phyloP scores from a whole-genome alignment of 1,140 invertebrate species.

The Drosophila sulfurigaster region DNA sequence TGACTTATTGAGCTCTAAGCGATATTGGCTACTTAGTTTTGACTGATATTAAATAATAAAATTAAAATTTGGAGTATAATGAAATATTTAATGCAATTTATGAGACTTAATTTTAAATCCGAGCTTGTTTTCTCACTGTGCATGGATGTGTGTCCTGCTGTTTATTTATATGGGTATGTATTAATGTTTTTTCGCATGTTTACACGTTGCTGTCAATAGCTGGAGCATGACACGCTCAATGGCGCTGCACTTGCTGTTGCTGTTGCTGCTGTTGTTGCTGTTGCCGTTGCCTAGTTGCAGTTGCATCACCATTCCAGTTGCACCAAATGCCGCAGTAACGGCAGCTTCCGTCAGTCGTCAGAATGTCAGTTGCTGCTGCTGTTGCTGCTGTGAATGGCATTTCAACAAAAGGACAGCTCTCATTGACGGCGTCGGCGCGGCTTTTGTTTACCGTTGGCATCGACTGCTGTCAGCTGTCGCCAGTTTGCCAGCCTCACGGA shows the following conservation, averaged over 20 bases:
- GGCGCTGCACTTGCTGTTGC: constrained; percentile 2
- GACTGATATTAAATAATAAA: too few species aligned
- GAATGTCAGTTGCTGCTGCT: neutral
- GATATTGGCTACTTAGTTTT: too few species aligned
- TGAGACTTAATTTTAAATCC: too few species aligned
- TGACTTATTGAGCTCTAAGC: too few species aligned
- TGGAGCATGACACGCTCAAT: constrained; percentile 37
- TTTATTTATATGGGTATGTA: too few species aligned
- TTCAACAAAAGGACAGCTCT: constrained; percentile 33
- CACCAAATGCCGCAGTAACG: neutral
- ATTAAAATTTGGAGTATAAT: too few species aligned
- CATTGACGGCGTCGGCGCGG: neutral
- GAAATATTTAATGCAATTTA: too few species aligned
- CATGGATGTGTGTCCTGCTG: neutral
- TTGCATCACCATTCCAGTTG: constrained; percentile 11
- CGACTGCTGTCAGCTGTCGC: constrained; percentile 15
- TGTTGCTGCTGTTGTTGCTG: neutral
- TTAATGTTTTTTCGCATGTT: constrained; percentile 15
- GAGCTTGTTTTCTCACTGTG: too few species aligned
- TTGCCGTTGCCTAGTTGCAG: neutral
- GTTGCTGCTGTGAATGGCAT: constrained; percentile 9
- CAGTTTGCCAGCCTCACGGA: neutral
- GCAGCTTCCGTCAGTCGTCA: constrained; percentile 16
- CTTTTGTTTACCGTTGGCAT: constrained; percentile 33
- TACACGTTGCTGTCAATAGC: constrained; percentile 45